Percentiles rank a stretch among this genome's conserved stretches.
phyloP scores from a whole-genome alignment of 2,113 vertebrate genomes.

The Eubucco bourcierii region DNA sequence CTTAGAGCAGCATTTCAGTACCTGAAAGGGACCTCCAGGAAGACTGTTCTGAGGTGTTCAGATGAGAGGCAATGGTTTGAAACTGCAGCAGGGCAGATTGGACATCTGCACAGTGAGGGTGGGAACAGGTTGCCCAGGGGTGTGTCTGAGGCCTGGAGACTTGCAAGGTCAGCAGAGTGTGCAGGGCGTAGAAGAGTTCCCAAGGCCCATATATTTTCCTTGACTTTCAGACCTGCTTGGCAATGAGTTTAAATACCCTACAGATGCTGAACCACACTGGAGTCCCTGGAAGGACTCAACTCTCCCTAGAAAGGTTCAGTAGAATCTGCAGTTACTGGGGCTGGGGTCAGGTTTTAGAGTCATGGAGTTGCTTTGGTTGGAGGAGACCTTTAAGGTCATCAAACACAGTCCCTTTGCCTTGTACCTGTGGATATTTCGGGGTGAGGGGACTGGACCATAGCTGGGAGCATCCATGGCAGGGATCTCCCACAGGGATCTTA shows the following conservation, averaged over 20 bases:
- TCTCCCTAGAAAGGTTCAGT: neutral
- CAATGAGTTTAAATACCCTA: neutral
- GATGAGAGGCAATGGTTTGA: no score
- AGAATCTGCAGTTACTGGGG: neutral
- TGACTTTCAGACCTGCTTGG: neutral
- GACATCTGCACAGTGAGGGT: no score
- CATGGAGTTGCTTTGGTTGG: neutral
- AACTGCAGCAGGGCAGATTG: no score
- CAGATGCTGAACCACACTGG: neutral
- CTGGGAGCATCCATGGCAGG: rapidly evolving
- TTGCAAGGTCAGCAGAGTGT: neutral
- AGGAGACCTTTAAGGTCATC: neutral
- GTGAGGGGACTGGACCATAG: neutral
- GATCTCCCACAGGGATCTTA: neutral
- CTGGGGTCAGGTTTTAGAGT: neutral
- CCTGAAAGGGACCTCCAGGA: no score
- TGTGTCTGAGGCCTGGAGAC: no score
- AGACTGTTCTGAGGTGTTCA: no score
- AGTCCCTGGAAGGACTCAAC: neutral
- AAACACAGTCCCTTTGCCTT: neutral
- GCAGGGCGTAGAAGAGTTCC: neutral
- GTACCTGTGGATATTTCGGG: neutral
- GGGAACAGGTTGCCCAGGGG: no score
- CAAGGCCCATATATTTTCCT: neutral
- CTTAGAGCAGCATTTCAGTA: no score